Percentiles rank a stretch among this genome's conserved stretches.
phyloP scores from a whole-genome alignment of 35 echinoderm and acorn worm species.

The Ophioderma brevispina region DNA sequence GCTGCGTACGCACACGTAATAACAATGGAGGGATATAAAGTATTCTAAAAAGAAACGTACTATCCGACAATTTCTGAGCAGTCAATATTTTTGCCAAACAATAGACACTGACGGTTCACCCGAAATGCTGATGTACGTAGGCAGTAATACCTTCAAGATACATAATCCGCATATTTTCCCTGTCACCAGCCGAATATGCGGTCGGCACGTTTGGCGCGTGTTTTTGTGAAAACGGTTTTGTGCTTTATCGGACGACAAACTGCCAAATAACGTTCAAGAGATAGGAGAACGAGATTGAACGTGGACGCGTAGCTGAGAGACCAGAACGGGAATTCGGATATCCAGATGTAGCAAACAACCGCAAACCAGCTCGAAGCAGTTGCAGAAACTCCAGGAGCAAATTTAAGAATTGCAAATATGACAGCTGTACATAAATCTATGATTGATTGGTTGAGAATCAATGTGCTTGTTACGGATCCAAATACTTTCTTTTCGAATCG shows the following conservation, averaged over 20 bases:
- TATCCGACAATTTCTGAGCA: no score
- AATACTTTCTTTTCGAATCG: slow-evolving; percentile 54
- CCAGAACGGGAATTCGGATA: slow-evolving; percentile 80
- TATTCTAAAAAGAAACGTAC: no score
- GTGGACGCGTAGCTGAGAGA: slow-evolving; percentile 75
- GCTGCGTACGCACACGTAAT: no score
- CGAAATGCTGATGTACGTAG: no score
- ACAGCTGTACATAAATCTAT: slow-evolving; percentile 76
- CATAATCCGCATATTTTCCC: neutral
- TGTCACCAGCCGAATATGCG: slow-evolving; percentile 60
- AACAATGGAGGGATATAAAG: no score
- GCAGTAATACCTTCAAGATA: no score
- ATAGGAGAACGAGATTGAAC: slow-evolving; percentile 71
- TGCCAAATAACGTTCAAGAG: slow-evolving; percentile 84
- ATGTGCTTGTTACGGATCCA: slow-evolving; percentile 69
- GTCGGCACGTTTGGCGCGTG: slow-evolving; percentile 49
- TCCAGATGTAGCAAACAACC: slow-evolving; percentile 69
- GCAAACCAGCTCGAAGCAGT: slow-evolving; percentile 4
- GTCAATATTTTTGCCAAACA: no score
- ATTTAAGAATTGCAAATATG: slow-evolving; percentile 60
- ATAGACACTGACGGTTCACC: no score
- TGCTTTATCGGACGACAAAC: slow-evolving; percentile 71
- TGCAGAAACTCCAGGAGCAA: slow-evolving; percentile 1
- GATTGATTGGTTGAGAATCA: slow-evolving; percentile 87
- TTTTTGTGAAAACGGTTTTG: slow-evolving; percentile 73